These are phyloP conservation scores for Shinisaurus crocodilurus DNA, from an alignment of 2,113 vertebrate species.

Conservation along the genomic window DNA sequence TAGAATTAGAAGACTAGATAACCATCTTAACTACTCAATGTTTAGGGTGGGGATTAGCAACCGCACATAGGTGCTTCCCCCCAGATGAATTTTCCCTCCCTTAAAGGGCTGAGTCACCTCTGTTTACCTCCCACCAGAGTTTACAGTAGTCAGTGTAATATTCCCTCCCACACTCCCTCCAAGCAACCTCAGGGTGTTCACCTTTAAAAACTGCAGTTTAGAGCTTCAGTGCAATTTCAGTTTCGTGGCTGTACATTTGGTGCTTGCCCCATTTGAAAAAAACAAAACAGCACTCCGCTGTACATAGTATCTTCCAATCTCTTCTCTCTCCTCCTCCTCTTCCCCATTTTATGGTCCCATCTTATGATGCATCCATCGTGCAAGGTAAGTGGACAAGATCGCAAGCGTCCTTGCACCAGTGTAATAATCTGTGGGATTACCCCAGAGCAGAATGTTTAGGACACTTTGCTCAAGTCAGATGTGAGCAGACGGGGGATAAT, in stretches of 20 bases:
- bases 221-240: neutral
- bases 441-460: too few species aligned
- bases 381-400: too few species aligned
- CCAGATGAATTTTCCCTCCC: neutral
- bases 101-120: neutral
- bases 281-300: too few species aligned
- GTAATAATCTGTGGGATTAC: too few species aligned
- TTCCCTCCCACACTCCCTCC: fast-evolving
- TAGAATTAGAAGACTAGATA: neutral
- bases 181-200: neutral
- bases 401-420: too few species aligned
- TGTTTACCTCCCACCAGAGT: neutral
- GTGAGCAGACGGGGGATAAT: too few species aligned
- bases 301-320: too few species aligned
- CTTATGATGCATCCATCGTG: too few species aligned
- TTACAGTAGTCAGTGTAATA: neutral
- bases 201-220: neutral
- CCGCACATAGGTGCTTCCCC: neutral
- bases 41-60: neutral
- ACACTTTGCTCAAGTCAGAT: too few species aligned
- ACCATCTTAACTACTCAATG: neutral
- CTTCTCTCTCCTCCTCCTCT: neutral
- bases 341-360: too few species aligned
- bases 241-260: neutral
- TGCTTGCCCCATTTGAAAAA: too few species aligned